Conservation (phyloP, 1,140 invertebrate species). For the Drosophila albomicans region DNA sequence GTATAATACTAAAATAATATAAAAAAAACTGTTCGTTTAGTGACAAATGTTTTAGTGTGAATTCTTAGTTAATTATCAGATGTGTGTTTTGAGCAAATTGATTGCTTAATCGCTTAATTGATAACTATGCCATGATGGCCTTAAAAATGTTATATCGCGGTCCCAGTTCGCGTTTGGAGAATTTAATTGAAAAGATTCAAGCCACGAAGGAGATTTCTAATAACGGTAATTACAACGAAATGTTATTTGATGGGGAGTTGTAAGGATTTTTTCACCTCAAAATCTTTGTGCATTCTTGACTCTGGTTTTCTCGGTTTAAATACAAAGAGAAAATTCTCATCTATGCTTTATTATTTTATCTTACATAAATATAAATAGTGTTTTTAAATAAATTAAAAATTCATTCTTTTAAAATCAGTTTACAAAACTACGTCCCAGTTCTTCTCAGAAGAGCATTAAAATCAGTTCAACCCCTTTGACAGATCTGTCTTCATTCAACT, state of each 20-base stretch:
- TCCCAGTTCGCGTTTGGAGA: constrained; percentile 91
- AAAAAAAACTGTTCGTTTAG: constrained; percentile 17
- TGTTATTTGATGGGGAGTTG: too few species aligned
- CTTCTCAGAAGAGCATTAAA: neutral
- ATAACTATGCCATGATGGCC: constrained; percentile 78
- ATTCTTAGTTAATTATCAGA: constrained; percentile 23
- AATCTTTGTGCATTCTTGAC: too few species aligned
- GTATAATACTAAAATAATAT: neutral
- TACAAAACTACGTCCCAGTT: neutral
- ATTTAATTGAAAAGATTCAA: constrained; percentile 93
- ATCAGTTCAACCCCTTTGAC: constrained; percentile 33
- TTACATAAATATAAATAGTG: too few species aligned
- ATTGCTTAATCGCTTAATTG: constrained; percentile 6
- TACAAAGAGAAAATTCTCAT: too few species aligned
- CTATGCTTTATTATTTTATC: too few species aligned
- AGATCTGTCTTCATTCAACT: constrained; percentile 12
- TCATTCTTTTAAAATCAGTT: neutral
- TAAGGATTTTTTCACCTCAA: too few species aligned
- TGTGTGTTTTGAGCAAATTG: constrained; percentile 14
- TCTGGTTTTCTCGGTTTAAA: too few species aligned
- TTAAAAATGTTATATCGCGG: constrained; percentile 91
- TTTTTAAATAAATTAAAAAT: too few species aligned
- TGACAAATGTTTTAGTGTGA: constrained; percentile 40
- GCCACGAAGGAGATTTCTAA: constrained; percentile 88
- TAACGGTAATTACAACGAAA: constrained; percentile 64